These are phyloP conservation scores for Trichomycterus rosablanca DNA, from an alignment of 2,113 vertebrate genomes.

Conservation along the genomic window DNA sequence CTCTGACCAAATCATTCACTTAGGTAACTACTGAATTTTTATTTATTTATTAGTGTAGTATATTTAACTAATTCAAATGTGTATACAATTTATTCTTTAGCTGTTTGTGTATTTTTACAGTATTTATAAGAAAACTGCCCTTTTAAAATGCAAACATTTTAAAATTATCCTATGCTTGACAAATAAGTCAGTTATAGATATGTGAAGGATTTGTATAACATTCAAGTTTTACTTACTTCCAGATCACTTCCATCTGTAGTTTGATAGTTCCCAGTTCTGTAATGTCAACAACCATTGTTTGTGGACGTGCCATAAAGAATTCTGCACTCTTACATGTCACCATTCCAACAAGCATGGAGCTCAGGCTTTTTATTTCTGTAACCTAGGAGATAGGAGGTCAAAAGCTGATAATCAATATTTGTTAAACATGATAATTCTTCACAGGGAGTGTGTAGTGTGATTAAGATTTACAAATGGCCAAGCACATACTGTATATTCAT, in stretches of 20 bases:
- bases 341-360: slow-evolving; percentile 79
- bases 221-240: slow-evolving; percentile 77
- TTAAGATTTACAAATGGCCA: too few relatives aligned
- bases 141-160: too few relatives aligned
- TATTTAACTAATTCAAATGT: too few relatives aligned
- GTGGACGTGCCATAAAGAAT: slow-evolving; percentile 83
- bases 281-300: slow-evolving; percentile 87
- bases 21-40: too few relatives aligned
- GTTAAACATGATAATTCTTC: not conserved
- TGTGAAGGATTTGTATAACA: not conserved
- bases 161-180: too few relatives aligned
- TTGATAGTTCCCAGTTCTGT: slow-evolving; percentile 96
- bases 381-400: slow-evolving; percentile 66
- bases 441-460: not conserved
- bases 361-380: slow-evolving; percentile 83
- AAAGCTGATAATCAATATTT: not conserved
- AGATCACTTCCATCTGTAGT: slow-evolving; percentile 87
- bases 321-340: slow-evolving; percentile 81
- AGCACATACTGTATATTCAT: too few relatives aligned
- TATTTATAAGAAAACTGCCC: too few relatives aligned
- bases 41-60: too few relatives aligned
- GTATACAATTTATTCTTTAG: too few relatives aligned
- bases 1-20: too few relatives aligned
- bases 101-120: too few relatives aligned
- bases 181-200: too few relatives aligned